Evolutionary conservation across 2,888 invertebrate species (phyloP).

Genomic region (Masnerella sp.): DNA sequence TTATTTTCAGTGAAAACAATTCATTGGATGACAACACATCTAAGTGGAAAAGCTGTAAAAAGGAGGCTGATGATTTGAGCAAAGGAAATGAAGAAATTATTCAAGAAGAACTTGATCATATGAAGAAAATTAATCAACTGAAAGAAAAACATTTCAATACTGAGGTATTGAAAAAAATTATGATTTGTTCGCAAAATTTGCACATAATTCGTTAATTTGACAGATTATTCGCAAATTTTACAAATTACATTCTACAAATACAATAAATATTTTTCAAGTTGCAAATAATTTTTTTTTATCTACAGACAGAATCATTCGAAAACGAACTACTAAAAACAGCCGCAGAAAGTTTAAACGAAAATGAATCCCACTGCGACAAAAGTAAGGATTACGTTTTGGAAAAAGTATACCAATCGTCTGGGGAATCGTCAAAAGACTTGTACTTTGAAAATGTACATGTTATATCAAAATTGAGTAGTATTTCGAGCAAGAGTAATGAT

Average conservation of each 20-base stretch:
- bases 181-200: too few relatives aligned
- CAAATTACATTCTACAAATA: background rate
- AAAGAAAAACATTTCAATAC: too few relatives aligned
- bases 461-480: conserved; percentile 18
- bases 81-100: too few relatives aligned
- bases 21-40: too few relatives aligned
- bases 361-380: background rate
- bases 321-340: background rate
- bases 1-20: too few relatives aligned
- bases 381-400: background rate
- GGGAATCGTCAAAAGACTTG: background rate
- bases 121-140: too few relatives aligned
- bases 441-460: conserved; percentile 32
- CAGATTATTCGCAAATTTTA: too few relatives aligned
- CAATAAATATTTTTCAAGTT: background rate
- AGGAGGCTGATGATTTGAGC: too few relatives aligned
- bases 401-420: background rate
- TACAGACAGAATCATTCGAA: background rate
- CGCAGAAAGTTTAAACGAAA: background rate
- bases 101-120: too few relatives aligned
- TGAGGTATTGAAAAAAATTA: too few relatives aligned
- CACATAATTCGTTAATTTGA: too few relatives aligned
- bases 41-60: too few relatives aligned
- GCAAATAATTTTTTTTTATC: background rate
- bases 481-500: background rate